These are phyloP conservation scores for Podarcis muralis DNA, from an alignment of 2,113 vertebrate species.

Conservation along the genomic window DNA sequence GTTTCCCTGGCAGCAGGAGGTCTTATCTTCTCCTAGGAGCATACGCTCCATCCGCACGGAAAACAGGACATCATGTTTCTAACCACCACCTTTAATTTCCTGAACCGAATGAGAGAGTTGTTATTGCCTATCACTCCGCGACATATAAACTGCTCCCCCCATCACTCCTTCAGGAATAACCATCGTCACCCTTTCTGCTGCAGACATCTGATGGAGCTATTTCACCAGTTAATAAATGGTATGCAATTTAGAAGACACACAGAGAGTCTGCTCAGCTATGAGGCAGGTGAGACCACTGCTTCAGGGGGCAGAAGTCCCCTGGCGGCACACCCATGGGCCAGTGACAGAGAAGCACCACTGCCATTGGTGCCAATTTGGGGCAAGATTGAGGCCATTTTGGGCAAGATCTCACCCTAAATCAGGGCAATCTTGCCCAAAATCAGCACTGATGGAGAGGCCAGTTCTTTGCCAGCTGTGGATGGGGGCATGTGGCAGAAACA, in stretches of 20 bases:
- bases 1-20: conserved; percentile 23
- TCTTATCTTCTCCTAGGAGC: conserved; percentile 19
- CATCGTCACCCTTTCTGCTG: not conserved
- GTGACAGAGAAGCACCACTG: too few species aligned
- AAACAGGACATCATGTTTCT: conserved; percentile 18
- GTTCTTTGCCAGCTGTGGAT: too few species aligned
- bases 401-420: too few species aligned
- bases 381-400: too few species aligned
- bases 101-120: not conserved
- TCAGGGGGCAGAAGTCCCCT: too few species aligned
- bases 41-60: not conserved
- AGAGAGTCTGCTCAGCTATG: too few species aligned
- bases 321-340: too few species aligned
- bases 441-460: too few species aligned
- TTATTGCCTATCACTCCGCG: conserved; percentile 35
- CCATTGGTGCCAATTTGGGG: too few species aligned
- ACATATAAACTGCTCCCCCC: not conserved
- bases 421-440: too few species aligned
- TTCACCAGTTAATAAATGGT: not conserved
- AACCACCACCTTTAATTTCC: conserved; percentile 29
- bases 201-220: not conserved
- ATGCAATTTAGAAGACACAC: not conserved
- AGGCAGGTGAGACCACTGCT: too few species aligned
- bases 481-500: too few species aligned
- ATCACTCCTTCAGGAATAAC: not conserved